Conservation (phyloP, 53 echinoderm and acorn worm genomes). For the Holothuria leucospilota region DNA sequence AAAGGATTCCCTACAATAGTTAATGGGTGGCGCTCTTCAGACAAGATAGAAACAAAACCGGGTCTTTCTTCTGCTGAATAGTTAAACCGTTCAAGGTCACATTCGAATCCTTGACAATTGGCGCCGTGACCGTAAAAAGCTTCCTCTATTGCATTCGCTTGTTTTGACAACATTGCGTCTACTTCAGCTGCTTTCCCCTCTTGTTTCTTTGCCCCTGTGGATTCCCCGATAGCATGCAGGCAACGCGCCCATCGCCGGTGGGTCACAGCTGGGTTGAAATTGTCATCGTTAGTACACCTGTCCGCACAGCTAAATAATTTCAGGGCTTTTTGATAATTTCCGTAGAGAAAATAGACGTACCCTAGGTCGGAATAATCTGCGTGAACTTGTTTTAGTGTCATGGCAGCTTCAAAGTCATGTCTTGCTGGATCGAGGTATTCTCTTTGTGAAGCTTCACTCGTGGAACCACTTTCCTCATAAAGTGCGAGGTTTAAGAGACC, state of each 20-base stretch:
- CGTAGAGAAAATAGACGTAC: slow-evolving; percentile 67
- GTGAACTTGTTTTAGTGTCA: slow-evolving; percentile 72
- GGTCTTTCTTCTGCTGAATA: slow-evolving; percentile 76
- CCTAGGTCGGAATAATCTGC: slow-evolving; percentile 87
- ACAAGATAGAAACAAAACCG: slow-evolving; percentile 81
- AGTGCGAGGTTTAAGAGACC: slow-evolving; percentile 74
- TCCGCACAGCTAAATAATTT: slow-evolving; percentile 78
- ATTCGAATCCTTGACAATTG: slow-evolving; percentile 87
- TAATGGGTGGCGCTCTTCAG: slow-evolving; percentile 48
- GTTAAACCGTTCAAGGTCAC: slow-evolving; percentile 81
- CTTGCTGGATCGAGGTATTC: slow-evolving; percentile 65
- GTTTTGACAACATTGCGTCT: slow-evolving; percentile 45
- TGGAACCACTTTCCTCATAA: slow-evolving; percentile 53
- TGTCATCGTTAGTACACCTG: slow-evolving; percentile 68
- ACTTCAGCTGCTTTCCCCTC: slow-evolving; percentile 40
- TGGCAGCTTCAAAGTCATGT: slow-evolving; percentile 68
- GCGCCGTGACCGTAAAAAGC: slow-evolving; percentile 76
- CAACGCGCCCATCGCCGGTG: slow-evolving; percentile 84
- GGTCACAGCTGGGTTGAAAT: slow-evolving; percentile 72
- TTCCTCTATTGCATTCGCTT: slow-evolving; percentile 57
- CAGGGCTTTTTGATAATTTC: slow-evolving; percentile 71
- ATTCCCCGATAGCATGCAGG: slow-evolving; percentile 70
- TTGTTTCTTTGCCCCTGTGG: slow-evolving; percentile 68
- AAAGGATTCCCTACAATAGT: slow-evolving; percentile 3
- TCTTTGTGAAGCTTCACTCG: neutral